Conservation (phyloP, 2,113 vertebrate species). For the Pomatostomus ruficeps region DNA sequence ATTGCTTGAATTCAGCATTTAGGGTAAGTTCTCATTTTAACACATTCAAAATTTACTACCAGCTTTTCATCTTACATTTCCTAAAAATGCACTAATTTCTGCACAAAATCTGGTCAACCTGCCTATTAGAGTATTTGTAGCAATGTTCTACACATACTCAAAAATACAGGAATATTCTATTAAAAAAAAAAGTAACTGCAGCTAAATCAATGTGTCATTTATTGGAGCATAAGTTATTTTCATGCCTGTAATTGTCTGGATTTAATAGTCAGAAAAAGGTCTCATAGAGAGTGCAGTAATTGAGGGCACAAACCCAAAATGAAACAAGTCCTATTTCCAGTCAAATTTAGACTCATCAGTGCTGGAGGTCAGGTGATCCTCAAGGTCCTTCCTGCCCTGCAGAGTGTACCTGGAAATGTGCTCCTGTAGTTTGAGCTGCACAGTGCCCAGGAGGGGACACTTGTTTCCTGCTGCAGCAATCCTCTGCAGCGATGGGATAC, state of each 20-base stretch:
- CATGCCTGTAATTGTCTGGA: neutral
- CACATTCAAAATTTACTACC: neutral
- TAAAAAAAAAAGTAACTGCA: neutral
- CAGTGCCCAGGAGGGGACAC: neutral
- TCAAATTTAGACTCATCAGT: neutral
- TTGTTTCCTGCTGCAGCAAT: neutral
- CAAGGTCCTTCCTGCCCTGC: neutral
- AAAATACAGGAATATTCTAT: neutral
- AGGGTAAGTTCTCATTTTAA: neutral
- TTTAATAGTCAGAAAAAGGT: neutral
- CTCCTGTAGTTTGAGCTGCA: neutral
- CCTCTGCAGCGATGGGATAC: fast-evolving
- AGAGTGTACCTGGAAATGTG: neutral
- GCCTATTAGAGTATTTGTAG: neutral
- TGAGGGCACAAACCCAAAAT: neutral
- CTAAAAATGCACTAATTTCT: neutral
- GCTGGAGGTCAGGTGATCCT: neutral
- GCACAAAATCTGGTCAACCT: neutral
- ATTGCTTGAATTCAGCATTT: neutral
- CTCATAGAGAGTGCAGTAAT: neutral
- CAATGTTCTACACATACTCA: neutral
- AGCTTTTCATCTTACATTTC: neutral
- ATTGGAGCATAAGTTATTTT: neutral
- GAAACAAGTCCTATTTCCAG: neutral
- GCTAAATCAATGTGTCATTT: neutral